Base-by-base conservation (phyloP, 2,113 vertebrate species). In the Percina caprodes region DNA sequence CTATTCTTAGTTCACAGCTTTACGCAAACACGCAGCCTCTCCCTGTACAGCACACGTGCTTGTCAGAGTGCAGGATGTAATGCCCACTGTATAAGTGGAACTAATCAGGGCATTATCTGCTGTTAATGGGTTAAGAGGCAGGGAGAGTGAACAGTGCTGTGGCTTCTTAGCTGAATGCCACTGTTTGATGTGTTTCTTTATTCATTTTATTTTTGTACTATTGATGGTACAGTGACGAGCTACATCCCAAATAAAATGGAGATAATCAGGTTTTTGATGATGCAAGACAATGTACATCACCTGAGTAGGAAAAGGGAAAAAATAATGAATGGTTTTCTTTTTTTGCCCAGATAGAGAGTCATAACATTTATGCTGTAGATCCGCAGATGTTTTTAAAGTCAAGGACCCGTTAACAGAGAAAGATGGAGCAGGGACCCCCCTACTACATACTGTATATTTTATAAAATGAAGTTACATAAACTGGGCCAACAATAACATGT, bases 161-260 rank as follows among this genome's bases (percentile, higher is more conserved):
- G 21, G 77, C 49, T 24, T 69, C 46, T 61, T 4, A 26, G 39
- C 71, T 24, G 16, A 72, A 81, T 65, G 67, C 60, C 75, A 45
- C 71, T 59, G 69, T 83, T 67, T 61, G 69, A 72, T 68, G 55
- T 54, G 39, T 35, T 21, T 54, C 13, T 49, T 69, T 42, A 11
- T 42, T 42, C 10, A 42, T 60, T 55, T 56, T 16, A 26, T 13
- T 55, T 59, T 52, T 69, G 65, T 70, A 90, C 85, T 83, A 86
- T 90, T 84, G 78, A 90, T 86, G 60, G 16, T 49, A 80, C 80
- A 76, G 82, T 54, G 84, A 85, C 69, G 74, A 67, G 76, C 45
- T 51, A 75, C 69, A 59, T 61, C 52, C 52, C 52, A 75, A 77
- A 82, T 76, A 66, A 82, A 90, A 87, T 33, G 23, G 73, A 86